A percentile compares a stretch with the other conserved stretches of the same genome.
These are phyloP conservation scores for Stegana nigrithorax DNA, from an alignment of 2,888 invertebrate species.

Conservation along the genomic window DNA sequence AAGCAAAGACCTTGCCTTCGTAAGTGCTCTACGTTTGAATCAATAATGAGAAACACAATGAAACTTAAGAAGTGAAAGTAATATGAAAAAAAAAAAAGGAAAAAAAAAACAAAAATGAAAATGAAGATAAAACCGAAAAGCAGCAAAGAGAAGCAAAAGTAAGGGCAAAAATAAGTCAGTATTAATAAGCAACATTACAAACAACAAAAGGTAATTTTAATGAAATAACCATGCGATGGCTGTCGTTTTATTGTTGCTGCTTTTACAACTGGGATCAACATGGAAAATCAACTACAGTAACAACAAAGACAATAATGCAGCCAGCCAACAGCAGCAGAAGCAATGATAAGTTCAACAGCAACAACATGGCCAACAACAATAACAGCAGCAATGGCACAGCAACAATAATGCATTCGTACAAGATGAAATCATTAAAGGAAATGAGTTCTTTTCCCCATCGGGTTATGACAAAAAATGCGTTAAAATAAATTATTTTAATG, in stretches of 20 bases:
- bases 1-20: too few species aligned
- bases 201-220: slow-evolving; percentile 61
- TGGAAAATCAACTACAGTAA: neutral
- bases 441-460: slow-evolving; percentile 59
- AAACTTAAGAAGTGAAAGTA: too few species aligned
- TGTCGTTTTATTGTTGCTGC: slow-evolving; percentile 33
- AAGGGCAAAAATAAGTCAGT: slow-evolving; percentile 45
- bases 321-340: neutral
- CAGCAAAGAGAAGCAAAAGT: neutral
- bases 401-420: slow-evolving; percentile 46
- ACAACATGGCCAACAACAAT: slow-evolving; percentile 17
- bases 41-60: too few species aligned
- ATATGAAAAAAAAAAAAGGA: neutral
- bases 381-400: slow-evolving; percentile 22
- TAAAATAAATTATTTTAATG: slow-evolving; percentile 66
- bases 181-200: slow-evolving; percentile 60
- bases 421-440: slow-evolving; percentile 61
- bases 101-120: neutral
- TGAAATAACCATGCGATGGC: slow-evolving; percentile 51
- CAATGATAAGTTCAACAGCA: neutral
- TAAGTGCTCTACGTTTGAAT: too few species aligned
- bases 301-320: neutral
- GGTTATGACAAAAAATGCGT: slow-evolving; percentile 62
- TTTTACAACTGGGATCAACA: slow-evolving; percentile 1
- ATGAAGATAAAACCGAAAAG: neutral